A percentile compares a stretch with the other conserved stretches of the same genome.
Conservation (phyloP, 1,140 invertebrate species). For the Plodia interpunctella region DNA sequence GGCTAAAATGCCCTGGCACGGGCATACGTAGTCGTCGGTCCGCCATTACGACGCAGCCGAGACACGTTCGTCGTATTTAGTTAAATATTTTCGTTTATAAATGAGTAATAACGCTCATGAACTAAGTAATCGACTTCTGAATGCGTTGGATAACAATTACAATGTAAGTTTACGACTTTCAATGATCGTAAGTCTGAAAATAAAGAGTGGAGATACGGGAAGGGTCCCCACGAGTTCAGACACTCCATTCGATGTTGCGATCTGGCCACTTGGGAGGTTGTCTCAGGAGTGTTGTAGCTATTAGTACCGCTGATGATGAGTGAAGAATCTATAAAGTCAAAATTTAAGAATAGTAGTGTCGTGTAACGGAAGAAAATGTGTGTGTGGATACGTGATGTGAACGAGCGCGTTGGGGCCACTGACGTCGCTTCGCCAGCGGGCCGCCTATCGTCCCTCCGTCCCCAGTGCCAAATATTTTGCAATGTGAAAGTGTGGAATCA, state of each 20-base stretch:
- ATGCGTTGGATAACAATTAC: conserved; percentile 78
- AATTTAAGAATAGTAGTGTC: conserved; percentile 25
- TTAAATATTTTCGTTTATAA: conserved; percentile 78
- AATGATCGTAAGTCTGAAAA: conserved; percentile 56
- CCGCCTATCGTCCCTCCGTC: conserved; percentile 63
- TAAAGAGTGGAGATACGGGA: conserved; percentile 61
- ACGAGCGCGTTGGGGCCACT: conserved; percentile 66
- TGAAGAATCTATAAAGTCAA: conserved; percentile 26
- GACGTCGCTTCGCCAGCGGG: conserved; percentile 58
- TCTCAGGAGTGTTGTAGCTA: conserved; percentile 35
- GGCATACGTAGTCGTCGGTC: conserved; percentile 78
- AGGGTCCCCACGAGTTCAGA: conserved; percentile 70
- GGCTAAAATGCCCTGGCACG: conserved; percentile 78
- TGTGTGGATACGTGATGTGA: conserved; percentile 65
- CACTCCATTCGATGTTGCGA: conserved; percentile 69
- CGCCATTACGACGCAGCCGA: conserved; percentile 77
- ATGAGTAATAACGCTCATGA: conserved; percentile 78
- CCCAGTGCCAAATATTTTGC: conserved; percentile 76
- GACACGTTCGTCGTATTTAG: conserved; percentile 78
- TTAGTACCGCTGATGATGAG: conserved; percentile 30
- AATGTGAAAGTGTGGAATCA: conserved; percentile 75
- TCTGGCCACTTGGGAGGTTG: conserved; percentile 58
- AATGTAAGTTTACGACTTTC: conserved; percentile 76
- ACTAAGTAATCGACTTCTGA: conserved; percentile 77
- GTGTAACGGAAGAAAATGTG: conserved; percentile 41